Evolutionary conservation across 2,888 invertebrate genomes (phyloP).

Genomic region (Conus canariensis): DNA sequence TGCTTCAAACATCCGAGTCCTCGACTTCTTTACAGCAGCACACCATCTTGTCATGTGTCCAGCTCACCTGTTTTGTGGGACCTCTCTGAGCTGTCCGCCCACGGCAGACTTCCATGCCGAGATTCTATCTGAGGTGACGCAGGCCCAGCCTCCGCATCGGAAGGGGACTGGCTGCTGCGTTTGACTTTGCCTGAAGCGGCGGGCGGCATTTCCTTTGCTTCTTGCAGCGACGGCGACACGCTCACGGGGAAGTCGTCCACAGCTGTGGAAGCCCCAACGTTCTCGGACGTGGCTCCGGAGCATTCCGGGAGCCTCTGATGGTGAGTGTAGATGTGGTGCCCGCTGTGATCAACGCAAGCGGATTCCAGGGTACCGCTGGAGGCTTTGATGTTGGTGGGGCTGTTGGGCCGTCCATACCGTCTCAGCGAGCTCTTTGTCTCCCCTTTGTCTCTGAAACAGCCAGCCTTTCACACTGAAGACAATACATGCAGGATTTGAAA

Average conservation of each 20-base stretch:
- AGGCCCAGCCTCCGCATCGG: not conserved
- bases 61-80: not conserved
- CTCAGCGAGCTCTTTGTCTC: not conserved
- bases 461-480: not conserved
- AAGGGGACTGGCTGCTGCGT: not conserved
- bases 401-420: not conserved
- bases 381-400: conserved; percentile 24
- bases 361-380: not conserved
- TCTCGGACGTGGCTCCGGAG: not conserved
- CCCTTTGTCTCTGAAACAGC: not conserved
- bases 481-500: too few relatives aligned
- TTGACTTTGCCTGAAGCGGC: not conserved
- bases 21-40: not conserved
- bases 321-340: not conserved
- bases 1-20: not conserved
- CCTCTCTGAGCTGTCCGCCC: not conserved
- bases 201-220: not conserved
- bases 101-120: not conserved
- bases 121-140: too few relatives aligned
- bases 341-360: not conserved
- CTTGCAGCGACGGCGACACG: not conserved
- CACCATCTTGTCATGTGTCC: not conserved
- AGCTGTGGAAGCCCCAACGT: not conserved
- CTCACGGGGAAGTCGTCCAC: not conserved
- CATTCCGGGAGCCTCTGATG: not conserved